Evolutionary conservation across 2,113 vertebrate species (phyloP), one percentile per base, ranked within the genome.

Genomic region (Prietella phreatophila): DNA sequence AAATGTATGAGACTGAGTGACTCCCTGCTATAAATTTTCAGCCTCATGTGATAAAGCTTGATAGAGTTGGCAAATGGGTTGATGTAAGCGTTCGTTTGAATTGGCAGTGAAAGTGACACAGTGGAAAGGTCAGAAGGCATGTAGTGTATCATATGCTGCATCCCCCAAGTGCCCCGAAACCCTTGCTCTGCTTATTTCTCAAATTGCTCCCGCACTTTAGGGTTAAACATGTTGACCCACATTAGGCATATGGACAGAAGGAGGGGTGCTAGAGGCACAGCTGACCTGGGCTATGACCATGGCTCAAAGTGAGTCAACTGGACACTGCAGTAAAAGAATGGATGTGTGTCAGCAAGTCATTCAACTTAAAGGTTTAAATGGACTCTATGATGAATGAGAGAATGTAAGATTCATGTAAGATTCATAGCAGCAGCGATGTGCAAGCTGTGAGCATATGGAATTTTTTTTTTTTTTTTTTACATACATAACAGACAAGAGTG

Each of bases 221-320:
- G 80, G 86, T 88, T 69, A 90, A 90, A 90, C 42, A 83, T 67
- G 79, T 75, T 86, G 87, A 85, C 81, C 89, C 82, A 39, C 65
- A 71, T 82, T 87, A 53, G 82, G 82, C 82, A 76, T 27, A 71
- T 69, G 63, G 81, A 42, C 56, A 61, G 33, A 65, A 90, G n/a
- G 65, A 50, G 56, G 75, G 36, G 61, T 60, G 61, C 42, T 33
- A 39, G 73, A 30, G 19, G 87, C 79, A 79, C 87, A 88, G 84
- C 89, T 90, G 89, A 53, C 65, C 79, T 67, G 36, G 36, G n/a
- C 30, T 81, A 36, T 81, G 17, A 36, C 30, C 55, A 39, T 82
- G 75, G 20, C 19, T 75, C 42, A 60, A 81, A 84, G 60, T 78
- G 47, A 79, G 86, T 86, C 84, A 90, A 88, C 58, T 83, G 84